These are phyloP conservation scores for Pediacus dermestoides DNA, from an alignment of 2,888 invertebrate species.

Conservation along the genomic window DNA sequence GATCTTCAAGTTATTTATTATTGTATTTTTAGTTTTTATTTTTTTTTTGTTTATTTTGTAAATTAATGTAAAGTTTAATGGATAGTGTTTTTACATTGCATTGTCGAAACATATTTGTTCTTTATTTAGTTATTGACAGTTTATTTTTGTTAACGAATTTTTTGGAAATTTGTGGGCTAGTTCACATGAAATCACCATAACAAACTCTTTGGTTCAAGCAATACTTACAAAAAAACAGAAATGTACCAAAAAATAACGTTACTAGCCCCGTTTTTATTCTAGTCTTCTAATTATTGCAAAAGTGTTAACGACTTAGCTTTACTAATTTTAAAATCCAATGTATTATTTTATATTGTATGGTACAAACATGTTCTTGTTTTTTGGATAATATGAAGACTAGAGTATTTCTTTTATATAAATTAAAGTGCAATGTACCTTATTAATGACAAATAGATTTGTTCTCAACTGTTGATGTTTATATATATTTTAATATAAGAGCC, in stretches of 20 bases:
- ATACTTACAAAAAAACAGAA: too few species aligned
- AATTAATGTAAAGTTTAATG: conserved; percentile 44
- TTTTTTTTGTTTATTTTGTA: conserved; percentile 42
- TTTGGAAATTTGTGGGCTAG: too few species aligned
- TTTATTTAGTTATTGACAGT: conserved; percentile 13
- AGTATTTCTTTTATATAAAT: conserved; percentile 20
- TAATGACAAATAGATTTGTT: conserved; percentile 38
- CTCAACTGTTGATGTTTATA: conserved; percentile 51
- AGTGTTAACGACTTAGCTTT: conserved; percentile 30
- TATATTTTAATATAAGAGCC: conserved; percentile 52
- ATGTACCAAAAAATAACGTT: neutral
- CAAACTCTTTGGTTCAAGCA: too few species aligned
- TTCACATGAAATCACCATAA: too few species aligned
- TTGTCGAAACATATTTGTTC: conserved; percentile 23
- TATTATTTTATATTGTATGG: conserved; percentile 26
- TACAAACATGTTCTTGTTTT: conserved; percentile 26
- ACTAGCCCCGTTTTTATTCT: conserved; percentile 10
- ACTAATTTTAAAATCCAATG: conserved; percentile 26
- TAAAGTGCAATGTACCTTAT: conserved; percentile 43
- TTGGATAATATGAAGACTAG: conserved; percentile 28
- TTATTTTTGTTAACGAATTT: conserved; percentile 7
- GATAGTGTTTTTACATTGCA: conserved; percentile 37
- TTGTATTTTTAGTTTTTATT: conserved; percentile 37
- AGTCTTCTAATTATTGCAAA: conserved; percentile 22
- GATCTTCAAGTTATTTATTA: conserved; percentile 48